phyloP scores from a whole-genome alignment of 2,888 invertebrate species.

The Lithodes maja region DNA sequence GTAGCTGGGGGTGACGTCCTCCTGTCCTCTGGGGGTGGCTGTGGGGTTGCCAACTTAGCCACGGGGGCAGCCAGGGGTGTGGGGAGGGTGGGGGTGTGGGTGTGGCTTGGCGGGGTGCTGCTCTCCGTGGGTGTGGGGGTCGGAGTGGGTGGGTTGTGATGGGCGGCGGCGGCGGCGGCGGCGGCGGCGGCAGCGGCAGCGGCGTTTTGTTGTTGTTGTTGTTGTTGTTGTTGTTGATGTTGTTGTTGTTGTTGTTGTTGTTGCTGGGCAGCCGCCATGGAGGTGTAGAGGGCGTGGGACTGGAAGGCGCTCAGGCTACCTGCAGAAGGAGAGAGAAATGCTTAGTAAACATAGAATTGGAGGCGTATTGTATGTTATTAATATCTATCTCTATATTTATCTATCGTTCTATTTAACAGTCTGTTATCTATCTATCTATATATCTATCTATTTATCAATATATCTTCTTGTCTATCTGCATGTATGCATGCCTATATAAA shows the following conservation, averaged over 20 bases:
- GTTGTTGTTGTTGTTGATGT: too few relatives aligned
- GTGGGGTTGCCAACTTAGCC: conserved; percentile 42
- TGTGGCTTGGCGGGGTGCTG: conserved; percentile 40
- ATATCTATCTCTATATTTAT: too few relatives aligned
- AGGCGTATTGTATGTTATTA: background rate
- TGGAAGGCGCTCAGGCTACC: conserved; percentile 62
- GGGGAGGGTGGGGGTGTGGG: conserved; percentile 22
- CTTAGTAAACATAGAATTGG: background rate
- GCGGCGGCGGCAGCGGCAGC: too few relatives aligned
- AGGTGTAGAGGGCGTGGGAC: conserved; percentile 65
- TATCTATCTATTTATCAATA: too few relatives aligned
- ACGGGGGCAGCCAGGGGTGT: conserved; percentile 60
- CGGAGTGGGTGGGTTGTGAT: conserved; percentile 47
- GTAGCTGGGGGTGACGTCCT: conserved; percentile 38
- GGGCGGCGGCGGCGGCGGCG: background rate
- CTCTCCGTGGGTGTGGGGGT: conserved; percentile 60
- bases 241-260: too few relatives aligned
- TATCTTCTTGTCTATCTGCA: too few relatives aligned
- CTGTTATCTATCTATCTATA: too few relatives aligned
- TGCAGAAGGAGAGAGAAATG: conserved; percentile 3
- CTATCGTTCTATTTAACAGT: too few relatives aligned
- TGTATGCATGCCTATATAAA: too few relatives aligned
- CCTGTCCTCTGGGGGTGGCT: conserved; percentile 45
- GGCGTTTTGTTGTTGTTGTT: too few relatives aligned
- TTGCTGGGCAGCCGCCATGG: conserved; percentile 64